phyloP scores from a whole-genome alignment of 2,113 vertebrate species.

The Poeciliopsis prolifica region DNA sequence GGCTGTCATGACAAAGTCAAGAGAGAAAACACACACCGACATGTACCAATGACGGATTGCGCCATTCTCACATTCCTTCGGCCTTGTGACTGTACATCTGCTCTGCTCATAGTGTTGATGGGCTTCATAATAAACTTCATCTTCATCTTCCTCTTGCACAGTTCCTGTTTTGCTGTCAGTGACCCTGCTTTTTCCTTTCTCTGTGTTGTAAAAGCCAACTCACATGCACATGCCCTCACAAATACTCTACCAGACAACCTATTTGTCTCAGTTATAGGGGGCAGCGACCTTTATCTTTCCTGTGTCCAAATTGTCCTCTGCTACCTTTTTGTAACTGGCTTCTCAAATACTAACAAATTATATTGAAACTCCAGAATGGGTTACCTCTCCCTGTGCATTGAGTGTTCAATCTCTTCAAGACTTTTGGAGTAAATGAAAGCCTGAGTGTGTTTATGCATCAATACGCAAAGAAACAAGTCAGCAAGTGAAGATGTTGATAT shows the following conservation, averaged over 20 bases:
- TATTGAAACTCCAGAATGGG: slow-evolving; percentile 54
- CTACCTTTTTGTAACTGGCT: slow-evolving; percentile 1
- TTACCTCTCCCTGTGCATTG: slow-evolving; percentile 55
- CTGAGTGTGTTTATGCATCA: slow-evolving; percentile 7
- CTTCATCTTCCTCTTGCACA: slow-evolving; percentile 30
- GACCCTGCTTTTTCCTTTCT: slow-evolving; percentile 21
- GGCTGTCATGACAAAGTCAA: slow-evolving; percentile 37
- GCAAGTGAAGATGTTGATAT: slow-evolving; percentile 12
- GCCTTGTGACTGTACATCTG: slow-evolving; percentile 50
- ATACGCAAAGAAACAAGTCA: slow-evolving; percentile 9
- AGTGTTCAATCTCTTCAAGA: slow-evolving; percentile 51
- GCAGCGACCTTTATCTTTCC: slow-evolving; percentile 38
- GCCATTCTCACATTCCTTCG: slow-evolving; percentile 28
- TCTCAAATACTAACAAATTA: slow-evolving; percentile 58
- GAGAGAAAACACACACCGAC: slow-evolving; percentile 4
- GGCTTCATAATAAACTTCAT: slow-evolving; percentile 56
- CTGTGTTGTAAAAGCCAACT: slow-evolving; percentile 17
- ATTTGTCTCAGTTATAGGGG: slow-evolving; percentile 19
- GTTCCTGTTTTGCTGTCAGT: slow-evolving; percentile 22
- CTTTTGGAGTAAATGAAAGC: slow-evolving; percentile 33
- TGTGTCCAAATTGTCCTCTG: slow-evolving; percentile 35
- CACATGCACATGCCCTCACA: slow-evolving; percentile 7
- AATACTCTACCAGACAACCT: neutral
- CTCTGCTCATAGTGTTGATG: slow-evolving; percentile 33
- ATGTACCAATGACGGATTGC: slow-evolving; percentile 35